Conservation (phyloP, 2,888 invertebrate species). For the Philereme transversata region DNA sequence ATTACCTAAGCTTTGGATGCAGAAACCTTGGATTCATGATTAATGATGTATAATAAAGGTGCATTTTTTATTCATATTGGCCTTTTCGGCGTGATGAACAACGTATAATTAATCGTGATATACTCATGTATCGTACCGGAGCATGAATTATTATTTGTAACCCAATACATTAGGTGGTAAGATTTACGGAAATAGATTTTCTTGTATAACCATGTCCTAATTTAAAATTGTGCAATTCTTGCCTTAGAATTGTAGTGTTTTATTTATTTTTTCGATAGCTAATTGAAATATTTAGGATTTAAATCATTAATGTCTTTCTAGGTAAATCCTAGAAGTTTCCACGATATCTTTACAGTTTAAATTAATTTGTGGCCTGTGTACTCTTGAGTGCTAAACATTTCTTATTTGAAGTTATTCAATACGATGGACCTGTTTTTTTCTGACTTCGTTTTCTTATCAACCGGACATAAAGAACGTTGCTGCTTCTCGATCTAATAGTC, state of each 20-base stretch:
- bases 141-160: too few species aligned
- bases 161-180: too few species aligned
- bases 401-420: too few species aligned
- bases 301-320: too few species aligned
- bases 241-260: too few species aligned
- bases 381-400: too few species aligned
- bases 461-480: neutral
- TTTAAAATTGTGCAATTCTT: neutral
- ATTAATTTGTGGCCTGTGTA: too few species aligned
- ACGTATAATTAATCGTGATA: conserved; percentile 7
- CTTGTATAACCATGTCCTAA: neutral
- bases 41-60: neutral
- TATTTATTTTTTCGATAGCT: too few species aligned
- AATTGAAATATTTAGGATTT: too few species aligned
- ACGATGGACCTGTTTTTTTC: neutral
- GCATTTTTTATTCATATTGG: neutral
- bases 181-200: neutral
- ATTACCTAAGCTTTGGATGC: neutral
- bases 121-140: too few species aligned
- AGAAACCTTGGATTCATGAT: neutral
- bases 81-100: conserved; percentile 2
- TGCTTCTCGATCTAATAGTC: neutral
- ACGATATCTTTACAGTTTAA: too few species aligned
- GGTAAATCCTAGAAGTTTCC: too few species aligned
- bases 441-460: neutral